Conservation (phyloP, 2,797 vertebrate genomes). For the Chelmon rostratus region DNA sequence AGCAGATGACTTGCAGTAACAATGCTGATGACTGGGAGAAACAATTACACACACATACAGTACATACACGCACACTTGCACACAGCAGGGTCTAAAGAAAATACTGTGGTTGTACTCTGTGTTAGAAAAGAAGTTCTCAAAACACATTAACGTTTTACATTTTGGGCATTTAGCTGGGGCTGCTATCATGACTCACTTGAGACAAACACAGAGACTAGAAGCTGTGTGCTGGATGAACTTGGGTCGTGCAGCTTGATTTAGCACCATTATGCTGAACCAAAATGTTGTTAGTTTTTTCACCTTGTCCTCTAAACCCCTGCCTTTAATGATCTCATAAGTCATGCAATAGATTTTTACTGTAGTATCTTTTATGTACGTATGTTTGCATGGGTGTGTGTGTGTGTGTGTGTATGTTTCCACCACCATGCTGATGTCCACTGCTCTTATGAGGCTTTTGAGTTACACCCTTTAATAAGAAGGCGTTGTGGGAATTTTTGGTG, state of each 20-base stretch:
- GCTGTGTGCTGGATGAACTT: constrained; percentile 34
- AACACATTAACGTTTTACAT: constrained; percentile 55
- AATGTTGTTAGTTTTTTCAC: constrained; percentile 41
- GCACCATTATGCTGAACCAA: constrained; percentile 47
- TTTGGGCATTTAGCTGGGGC: constrained; percentile 33
- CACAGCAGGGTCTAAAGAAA: constrained; percentile 20
- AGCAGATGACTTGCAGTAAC: constrained; percentile 62
- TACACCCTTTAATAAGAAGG: constrained; percentile 81
- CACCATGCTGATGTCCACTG: constrained; percentile 26
- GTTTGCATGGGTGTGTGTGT: neutral
- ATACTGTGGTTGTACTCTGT: constrained; percentile 12
- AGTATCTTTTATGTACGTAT: constrained; percentile 10
- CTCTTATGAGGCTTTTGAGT: constrained; percentile 77
- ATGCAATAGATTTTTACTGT: constrained; percentile 9
- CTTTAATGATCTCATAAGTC: constrained; percentile 26
- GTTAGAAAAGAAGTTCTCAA: constrained; percentile 23
- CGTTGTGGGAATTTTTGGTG: constrained; percentile 62
- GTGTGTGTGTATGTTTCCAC: constrained; percentile 28
- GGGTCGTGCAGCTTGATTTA: constrained; percentile 62
- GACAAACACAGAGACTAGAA: constrained; percentile 28
- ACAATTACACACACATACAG: constrained; percentile 18
- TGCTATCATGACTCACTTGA: constrained; percentile 29
- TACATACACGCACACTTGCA: neutral
- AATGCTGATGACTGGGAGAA: constrained; percentile 34
- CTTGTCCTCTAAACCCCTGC: constrained; percentile 20